Evolutionary conservation across 2,888 invertebrate species (phyloP), one percentile per base, ranked within the genome.

Genomic region (Polylopha cassiicola): DNA sequence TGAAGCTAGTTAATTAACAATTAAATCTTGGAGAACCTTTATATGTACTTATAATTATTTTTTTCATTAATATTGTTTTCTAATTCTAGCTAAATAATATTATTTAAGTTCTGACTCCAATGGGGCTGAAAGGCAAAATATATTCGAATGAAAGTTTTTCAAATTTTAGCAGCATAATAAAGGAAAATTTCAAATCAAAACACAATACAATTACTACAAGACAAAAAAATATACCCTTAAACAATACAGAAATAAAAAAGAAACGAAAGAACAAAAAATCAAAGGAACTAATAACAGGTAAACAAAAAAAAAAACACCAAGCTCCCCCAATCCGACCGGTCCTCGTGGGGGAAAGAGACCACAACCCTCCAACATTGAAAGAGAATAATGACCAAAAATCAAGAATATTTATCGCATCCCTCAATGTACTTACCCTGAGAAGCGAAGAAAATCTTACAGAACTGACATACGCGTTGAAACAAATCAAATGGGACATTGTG

Each of bases 301-400:
- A 43, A 7, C 15, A 9, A 48, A 46, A 9, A 30, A 16, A 7
- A 43, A 41, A 17, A 44, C 37, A 37, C 16, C 37, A 43, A 18
- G 7, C 45, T 46, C 48, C 47, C 51, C 50, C 49, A 53, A 48
- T 37, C 48, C 47, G 48, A 47, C 41, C 48, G 52, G 52, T 53
- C 47, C 29, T 45, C 47, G 50, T 48, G 49, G 52, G 47, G 44
- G 45, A 44, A 6, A 34, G 10, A 27, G 37, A 51, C 47, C 46
- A 48, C 24, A 42, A 50, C 54, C 41, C 44, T 48, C 43, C 45
- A 46, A 50, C 39, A 43, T 39, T 5, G 36, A 27, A 33, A 8
- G n/a, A 39, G 10, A 44, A 42, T n/a, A 44, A 33, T 17, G n/a
- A n/a, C n/a, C n/a, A 46, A 42, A 43, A 14, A 24, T 7, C 44